phyloP scores from a whole-genome alignment of 2,797 vertebrate species.

The Sebastiscus albofasciatus region DNA sequence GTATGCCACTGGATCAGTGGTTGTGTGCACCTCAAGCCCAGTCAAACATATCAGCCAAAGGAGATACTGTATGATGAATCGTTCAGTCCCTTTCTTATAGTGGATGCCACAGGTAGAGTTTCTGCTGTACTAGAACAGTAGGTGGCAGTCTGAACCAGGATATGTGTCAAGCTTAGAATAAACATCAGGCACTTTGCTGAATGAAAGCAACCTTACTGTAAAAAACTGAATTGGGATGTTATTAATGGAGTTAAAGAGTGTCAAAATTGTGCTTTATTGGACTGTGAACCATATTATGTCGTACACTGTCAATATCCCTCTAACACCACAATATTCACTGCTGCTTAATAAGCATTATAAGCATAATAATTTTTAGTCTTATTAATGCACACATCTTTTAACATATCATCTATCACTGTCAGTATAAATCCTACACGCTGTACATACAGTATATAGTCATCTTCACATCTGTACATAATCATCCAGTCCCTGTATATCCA shows the following conservation, averaged over 20 bases:
- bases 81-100: too few species aligned
- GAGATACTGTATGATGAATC: rapidly evolving
- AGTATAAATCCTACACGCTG: too few species aligned
- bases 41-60: rapidly evolving
- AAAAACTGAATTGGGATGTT: neutral
- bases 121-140: neutral
- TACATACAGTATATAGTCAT: too few species aligned
- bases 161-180: neutral
- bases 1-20: too few species aligned
- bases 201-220: neutral
- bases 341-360: neutral
- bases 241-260: neutral
- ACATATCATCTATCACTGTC: too few species aligned
- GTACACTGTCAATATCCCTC: neutral
- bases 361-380: neutral
- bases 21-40: rapidly evolving
- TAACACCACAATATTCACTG: neutral
- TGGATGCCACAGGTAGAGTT: neutral
- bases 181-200: neutral
- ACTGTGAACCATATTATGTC: neutral
- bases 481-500: too few species aligned
- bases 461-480: too few species aligned
- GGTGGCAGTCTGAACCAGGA: conserved; percentile 47
- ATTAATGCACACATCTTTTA: rapidly evolving
- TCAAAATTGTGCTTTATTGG: neutral